These are phyloP conservation scores for Tyria jacobaeae DNA, from an alignment of 2,888 invertebrate genomes.

Conservation along the genomic window DNA sequence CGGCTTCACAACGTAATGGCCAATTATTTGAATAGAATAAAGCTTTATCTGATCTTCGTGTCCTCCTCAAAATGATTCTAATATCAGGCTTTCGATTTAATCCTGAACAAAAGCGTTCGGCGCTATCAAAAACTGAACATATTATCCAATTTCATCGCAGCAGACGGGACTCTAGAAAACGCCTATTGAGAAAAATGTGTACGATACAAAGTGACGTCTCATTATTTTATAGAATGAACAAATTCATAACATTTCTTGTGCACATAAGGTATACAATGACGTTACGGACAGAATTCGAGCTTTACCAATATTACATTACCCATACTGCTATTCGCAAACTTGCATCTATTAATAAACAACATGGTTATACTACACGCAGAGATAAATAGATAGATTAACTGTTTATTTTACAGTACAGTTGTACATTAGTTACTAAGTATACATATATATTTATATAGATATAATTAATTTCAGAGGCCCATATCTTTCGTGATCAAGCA, in stretches of 20 bases:
- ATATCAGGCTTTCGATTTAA: slow-evolving; percentile 53
- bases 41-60: slow-evolving; percentile 62
- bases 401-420: too few relatives aligned
- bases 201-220: slow-evolving; percentile 4
- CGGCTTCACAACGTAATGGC: slow-evolving; percentile 66
- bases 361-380: too few relatives aligned
- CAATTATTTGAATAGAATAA: slow-evolving; percentile 73
- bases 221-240: neutral
- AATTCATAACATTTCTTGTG: neutral
- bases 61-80: slow-evolving; percentile 42
- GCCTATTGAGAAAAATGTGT: slow-evolving; percentile 15
- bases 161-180: slow-evolving; percentile 5
- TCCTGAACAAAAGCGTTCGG: slow-evolving; percentile 34
- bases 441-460: too few relatives aligned
- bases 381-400: too few relatives aligned
- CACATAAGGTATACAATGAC: neutral
- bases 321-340: too few relatives aligned
- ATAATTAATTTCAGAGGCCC: too few relatives aligned
- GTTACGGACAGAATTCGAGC: neutral
- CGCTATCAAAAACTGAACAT: slow-evolving; percentile 31
- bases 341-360: too few relatives aligned
- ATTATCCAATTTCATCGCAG: slow-evolving; percentile 31
- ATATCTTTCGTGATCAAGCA: too few relatives aligned
- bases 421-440: too few relatives aligned
- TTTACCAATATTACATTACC: neutral